phyloP scores from a whole-genome alignment of 2,888 invertebrate species.

The Epinotia brunnichana region DNA sequence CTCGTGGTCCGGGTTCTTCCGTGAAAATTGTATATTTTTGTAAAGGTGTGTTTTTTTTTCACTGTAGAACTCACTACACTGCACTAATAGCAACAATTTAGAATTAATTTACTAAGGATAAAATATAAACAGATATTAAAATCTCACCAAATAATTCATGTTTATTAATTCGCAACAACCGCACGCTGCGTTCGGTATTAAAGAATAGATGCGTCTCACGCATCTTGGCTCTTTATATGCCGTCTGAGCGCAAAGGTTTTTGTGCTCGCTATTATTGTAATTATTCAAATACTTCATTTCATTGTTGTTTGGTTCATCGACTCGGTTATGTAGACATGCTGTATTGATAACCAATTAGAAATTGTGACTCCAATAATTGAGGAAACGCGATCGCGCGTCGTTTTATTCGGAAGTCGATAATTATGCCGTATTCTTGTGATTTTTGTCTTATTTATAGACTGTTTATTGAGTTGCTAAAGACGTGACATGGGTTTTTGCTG shows the following conservation, averaged over 20 bases:
- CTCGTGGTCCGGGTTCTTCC: too few relatives aligned
- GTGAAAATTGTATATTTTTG: too few relatives aligned
- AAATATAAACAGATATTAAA: slow-evolving; percentile 10
- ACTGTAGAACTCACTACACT: neutral
- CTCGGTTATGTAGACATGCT: slow-evolving; percentile 36
- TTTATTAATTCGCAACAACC: slow-evolving; percentile 38
- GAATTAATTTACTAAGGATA: neutral
- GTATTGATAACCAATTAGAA: slow-evolving; percentile 43
- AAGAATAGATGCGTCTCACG: slow-evolving; percentile 55
- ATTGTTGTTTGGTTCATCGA: slow-evolving; percentile 42
- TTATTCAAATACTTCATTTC: slow-evolving; percentile 46
- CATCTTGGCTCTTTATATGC: slow-evolving; percentile 61
- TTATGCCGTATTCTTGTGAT: slow-evolving; percentile 25
- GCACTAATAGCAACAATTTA: slow-evolving; percentile 2
- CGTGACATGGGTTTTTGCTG: slow-evolving; percentile 15
- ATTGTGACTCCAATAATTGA: slow-evolving; percentile 39
- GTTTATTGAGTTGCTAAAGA: slow-evolving; percentile 26
- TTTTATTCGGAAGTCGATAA: slow-evolving; percentile 39
- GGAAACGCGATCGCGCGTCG: slow-evolving; percentile 40
- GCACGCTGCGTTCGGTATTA: slow-evolving; percentile 43
- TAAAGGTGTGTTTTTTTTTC: neutral
- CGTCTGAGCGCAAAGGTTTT: slow-evolving; percentile 46
- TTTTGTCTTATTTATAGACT: slow-evolving; percentile 4
- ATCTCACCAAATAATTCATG: slow-evolving; percentile 62
- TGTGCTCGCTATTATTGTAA: slow-evolving; percentile 47